Evolutionary conservation across 2,113 vertebrate species (phyloP), one percentile per base, ranked within the genome.

Genomic region (Aspidoscelis tigris): DNA sequence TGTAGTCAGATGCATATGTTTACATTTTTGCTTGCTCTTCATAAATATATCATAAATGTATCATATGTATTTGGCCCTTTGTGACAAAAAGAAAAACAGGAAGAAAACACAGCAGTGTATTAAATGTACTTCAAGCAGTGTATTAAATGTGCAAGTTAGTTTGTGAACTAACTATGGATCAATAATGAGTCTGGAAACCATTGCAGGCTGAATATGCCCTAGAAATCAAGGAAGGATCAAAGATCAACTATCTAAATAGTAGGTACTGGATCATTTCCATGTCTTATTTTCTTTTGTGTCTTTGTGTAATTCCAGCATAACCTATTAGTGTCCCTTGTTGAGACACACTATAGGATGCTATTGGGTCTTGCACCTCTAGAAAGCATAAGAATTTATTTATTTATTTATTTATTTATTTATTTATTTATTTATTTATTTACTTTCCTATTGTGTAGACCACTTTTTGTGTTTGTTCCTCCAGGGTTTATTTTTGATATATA

Each of bases 11-110:
- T 2, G 12, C 18, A 73, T 50, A 58, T 24, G 24, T 44, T 69
- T 65, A 41, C 66, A 3, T 6, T 82, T 33, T 76, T 65, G 2
- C 71, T 22, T 82, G 55, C 84, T 82, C 61, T 91, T 87, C 81
- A 76, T 33, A 74, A 80, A 2, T 78, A 1, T 86, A 81, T 87
- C 82, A 83, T 83, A 88, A 84, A 86, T 53, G n/a, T 61, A 1
- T 85, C 80, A 87, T 70, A 39, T 80, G 85, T 74, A 24, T 44
- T 43, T 53, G 89, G 79, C 80, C 77, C 84, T 66, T 11, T 43
- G 89, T 89, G 83, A 71, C 44, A 50, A 50, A 50, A 50, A 5
- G 5, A 50, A 50, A 50, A 50, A 50, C 47, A 50, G 47, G 47
- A 5, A 50, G 8, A 50, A 50, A 5, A 50, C 8, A 6, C 47